Base-by-base conservation (phyloP, 1,140 invertebrate species). In the Chymomyza costata region DNA sequence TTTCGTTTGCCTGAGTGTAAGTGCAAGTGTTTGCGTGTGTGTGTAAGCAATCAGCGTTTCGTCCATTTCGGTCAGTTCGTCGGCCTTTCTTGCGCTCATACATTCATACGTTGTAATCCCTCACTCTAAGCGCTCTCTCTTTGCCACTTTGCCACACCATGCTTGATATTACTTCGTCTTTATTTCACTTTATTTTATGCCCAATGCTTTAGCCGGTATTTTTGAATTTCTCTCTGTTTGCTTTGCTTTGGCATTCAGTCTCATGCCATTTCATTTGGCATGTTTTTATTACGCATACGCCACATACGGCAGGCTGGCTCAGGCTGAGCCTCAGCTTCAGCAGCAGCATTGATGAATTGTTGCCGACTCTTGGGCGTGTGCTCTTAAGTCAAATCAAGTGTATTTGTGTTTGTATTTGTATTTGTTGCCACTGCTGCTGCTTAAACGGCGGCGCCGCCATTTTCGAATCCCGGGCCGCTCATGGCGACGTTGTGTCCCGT, bases 311-410 rank as follows among this genome's bases (percentile, higher is more conserved):
- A 25, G 21, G 8, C 61, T 35, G 31, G n/a, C n/a, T n/a, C n/a
- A n/a, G n/a, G n/a, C n/a, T n/a, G n/a, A n/a, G n/a, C n/a, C n/a
- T n/a, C n/a, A n/a, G n/a, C n/a, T n/a, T n/a, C n/a, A n/a, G n/a
- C n/a, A n/a, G n/a, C n/a, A 46, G 67, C 65, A 76, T 76, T 76
- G 70, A 76, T 76, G 70, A 76, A 76, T 76, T 76, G 70, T 76
- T 76, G 61, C 65, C 65, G 56, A n/a, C n/a, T n/a, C n/a, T n/a
- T n/a, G n/a, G n/a, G n/a, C n/a, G n/a, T n/a, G n/a, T n/a, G n/a
- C n/a, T n/a, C n/a, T n/a, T n/a, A n/a, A n/a, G n/a, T n/a, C n/a
- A n/a, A n/a, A n/a, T n/a, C n/a, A n/a, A n/a, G n/a, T n/a, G n/a
- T n/a, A n/a, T n/a, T n/a, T n/a, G n/a, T n/a, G n/a, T n/a, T n/a